Percentiles rank a stretch among this genome's conserved stretches.
Conservation (phyloP, 2,888 invertebrate species). For the Limenitis camilla region DNA sequence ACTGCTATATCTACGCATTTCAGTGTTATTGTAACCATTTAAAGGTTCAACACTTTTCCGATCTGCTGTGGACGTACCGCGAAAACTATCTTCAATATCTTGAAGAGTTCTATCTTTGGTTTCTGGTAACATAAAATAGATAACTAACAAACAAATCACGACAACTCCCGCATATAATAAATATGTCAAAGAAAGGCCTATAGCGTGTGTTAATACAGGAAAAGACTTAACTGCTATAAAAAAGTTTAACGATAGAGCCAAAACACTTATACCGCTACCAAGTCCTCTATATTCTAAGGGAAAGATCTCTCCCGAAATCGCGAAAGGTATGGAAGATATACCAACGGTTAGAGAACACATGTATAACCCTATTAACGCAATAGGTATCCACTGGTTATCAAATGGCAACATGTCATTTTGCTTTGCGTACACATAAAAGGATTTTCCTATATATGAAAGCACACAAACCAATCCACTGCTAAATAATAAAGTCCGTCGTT, state of each 20-base stretch:
- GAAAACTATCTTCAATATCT: conserved; percentile 77
- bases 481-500: conserved; percentile 75
- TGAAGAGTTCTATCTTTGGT: conserved; percentile 79
- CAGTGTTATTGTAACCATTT: conserved; percentile 34
- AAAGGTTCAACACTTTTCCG: conserved; percentile 43
- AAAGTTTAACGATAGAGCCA: conserved; percentile 76
- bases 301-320: conserved; percentile 82
- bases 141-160: conserved; percentile 63
- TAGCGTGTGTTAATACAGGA: conserved; percentile 67
- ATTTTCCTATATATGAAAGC: conserved; percentile 72
- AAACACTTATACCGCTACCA: conserved; percentile 78
- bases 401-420: conserved; percentile 41
- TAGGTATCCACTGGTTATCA: conserved; percentile 62
- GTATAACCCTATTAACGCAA: conserved; percentile 68
- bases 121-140: conserved; percentile 77
- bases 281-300: conserved; percentile 76
- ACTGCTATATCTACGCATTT: conserved; percentile 55
- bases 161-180: conserved; percentile 74
- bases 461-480: conserved; percentile 75
- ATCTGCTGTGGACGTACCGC: conserved; percentile 41
- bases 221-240: conserved; percentile 79
- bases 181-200: conserved; percentile 76
- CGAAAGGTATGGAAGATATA: conserved; percentile 80
- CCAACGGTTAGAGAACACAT: conserved; percentile 76
- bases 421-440: conserved; percentile 55